Conservation (phyloP, 2,797 vertebrate species). For the Odontamblyopus lacepedii region DNA sequence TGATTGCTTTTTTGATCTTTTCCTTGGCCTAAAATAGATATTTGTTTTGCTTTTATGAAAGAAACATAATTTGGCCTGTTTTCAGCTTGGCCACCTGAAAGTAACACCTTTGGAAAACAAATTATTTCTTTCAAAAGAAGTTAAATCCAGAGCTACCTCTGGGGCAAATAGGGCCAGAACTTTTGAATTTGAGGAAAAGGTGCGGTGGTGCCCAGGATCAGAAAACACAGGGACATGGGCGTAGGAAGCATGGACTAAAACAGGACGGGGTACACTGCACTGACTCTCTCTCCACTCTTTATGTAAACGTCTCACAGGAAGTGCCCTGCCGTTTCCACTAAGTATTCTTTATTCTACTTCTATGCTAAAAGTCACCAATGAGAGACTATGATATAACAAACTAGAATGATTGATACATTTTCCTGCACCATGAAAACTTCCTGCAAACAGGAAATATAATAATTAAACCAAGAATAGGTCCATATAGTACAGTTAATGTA, state of each 20-base stretch:
- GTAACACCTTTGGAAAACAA: constrained; percentile 22
- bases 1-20: constrained; percentile 59
- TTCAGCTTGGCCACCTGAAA: constrained; percentile 34
- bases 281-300: constrained; percentile 63
- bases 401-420: background rate
- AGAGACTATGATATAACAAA: constrained; percentile 42
- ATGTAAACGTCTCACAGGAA: constrained; percentile 72
- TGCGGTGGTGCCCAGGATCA: constrained; percentile 21
- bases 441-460: too few relatives aligned
- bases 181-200: constrained; percentile 45
- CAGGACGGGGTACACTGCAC: constrained; percentile 50
- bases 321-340: constrained; percentile 58
- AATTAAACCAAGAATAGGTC: too few relatives aligned
- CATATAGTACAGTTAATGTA: too few relatives aligned
- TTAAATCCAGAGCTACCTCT: constrained; percentile 17
- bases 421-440: background rate
- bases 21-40: constrained; percentile 43
- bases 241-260: constrained; percentile 40
- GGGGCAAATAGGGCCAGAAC: constrained; percentile 41
- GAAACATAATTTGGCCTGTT: constrained; percentile 39
- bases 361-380: constrained; percentile 33
- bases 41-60: constrained; percentile 45
- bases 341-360: constrained; percentile 43
- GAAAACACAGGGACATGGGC: constrained; percentile 15
- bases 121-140: constrained; percentile 20